Evolutionary conservation across 2,797 vertebrate genomes (phyloP).

Genomic region (Apodemus agrarius): DNA sequence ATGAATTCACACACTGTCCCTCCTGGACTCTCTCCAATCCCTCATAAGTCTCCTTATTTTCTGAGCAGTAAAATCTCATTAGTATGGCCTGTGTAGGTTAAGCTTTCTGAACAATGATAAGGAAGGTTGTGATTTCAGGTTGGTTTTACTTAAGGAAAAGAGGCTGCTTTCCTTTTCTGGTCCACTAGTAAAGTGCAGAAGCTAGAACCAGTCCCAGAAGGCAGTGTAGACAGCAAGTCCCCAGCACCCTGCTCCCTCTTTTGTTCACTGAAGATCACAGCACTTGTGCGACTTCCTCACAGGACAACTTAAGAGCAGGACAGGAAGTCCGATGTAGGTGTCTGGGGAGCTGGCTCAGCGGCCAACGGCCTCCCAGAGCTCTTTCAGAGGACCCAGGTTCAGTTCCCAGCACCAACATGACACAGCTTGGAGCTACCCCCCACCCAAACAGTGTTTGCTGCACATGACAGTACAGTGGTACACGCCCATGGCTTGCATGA

Average conservation of each 20-base stretch:
- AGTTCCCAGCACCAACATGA: not conserved
- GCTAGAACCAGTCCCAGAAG: not conserved
- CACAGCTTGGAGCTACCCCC: too few species aligned
- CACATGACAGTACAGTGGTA: not conserved
- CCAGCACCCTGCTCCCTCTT: not conserved
- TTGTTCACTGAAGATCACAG: not conserved
- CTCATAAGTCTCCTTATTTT: not conserved
- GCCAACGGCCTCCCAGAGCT: not conserved
- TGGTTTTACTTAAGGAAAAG: not conserved
- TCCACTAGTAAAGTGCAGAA: not conserved
- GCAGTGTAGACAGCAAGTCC: not conserved
- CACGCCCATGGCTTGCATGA: not conserved
- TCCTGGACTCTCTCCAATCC: not conserved
- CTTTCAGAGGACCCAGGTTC: not conserved
- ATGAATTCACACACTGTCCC: not conserved
- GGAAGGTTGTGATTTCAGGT: not conserved
- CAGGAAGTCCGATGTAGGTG: not conserved
- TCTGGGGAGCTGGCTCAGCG: not conserved
- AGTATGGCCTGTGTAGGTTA: not conserved
- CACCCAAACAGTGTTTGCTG: not conserved
- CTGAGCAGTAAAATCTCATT: not conserved
- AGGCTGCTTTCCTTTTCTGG: not conserved
- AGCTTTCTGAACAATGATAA: not conserved
- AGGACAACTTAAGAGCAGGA: not conserved
- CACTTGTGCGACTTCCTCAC: not conserved